Evolutionary conservation across 2,113 vertebrate species (phyloP).

Genomic region (Bubo bubo): DNA sequence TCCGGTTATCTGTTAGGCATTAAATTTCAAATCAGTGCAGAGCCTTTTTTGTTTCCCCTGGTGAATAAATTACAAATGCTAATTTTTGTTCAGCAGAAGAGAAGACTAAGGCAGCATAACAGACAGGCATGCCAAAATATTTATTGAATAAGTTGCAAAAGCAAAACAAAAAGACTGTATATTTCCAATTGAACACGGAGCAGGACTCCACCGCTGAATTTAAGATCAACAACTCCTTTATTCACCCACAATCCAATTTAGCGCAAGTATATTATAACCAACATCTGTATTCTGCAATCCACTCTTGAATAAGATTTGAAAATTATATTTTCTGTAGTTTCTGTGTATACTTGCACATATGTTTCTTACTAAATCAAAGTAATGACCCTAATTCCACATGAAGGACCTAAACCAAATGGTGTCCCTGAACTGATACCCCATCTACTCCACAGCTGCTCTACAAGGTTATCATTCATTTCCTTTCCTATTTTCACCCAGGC

Average conservation of each 20-base stretch:
- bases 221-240: neutral
- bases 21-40: neutral
- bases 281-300: neutral
- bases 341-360: neutral
- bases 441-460: neutral
- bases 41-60: neutral
- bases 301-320: neutral
- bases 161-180: neutral
- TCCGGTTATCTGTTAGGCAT: neutral
- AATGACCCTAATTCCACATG: neutral
- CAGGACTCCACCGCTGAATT: neutral
- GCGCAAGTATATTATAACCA: neutral
- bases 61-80: slow-evolving; percentile 31
- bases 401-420: neutral
- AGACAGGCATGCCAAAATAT: slow-evolving; percentile 27
- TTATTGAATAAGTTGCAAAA: neutral
- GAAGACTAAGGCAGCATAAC: neutral
- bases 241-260: neutral
- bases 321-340: neutral
- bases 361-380: neutral
- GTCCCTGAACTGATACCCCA: neutral
- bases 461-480: neutral
- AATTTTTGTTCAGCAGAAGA: neutral
- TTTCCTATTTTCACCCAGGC: neutral
- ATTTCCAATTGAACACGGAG: neutral